phyloP scores from a whole-genome alignment of 2,797 vertebrate species.

The Graptemys geographica region DNA sequence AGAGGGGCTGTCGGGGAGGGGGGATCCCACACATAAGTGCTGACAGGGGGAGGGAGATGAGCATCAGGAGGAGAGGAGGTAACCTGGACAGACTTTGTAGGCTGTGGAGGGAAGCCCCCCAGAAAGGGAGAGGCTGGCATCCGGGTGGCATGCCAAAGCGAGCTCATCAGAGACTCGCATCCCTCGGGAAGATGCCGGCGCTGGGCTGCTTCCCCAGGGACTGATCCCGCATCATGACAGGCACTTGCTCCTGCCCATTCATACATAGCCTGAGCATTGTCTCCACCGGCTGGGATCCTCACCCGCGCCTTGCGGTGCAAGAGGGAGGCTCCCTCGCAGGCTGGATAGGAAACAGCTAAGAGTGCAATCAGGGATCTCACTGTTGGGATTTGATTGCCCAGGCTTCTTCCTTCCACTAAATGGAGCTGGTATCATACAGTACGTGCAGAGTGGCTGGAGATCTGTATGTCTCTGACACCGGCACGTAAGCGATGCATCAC shows the following conservation, averaged over 20 bases:
- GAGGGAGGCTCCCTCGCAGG: too few species aligned
- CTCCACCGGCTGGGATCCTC: not conserved
- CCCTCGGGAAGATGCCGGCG: not conserved
- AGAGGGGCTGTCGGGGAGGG: not conserved
- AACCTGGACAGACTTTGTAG: not conserved
- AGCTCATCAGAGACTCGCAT: not conserved
- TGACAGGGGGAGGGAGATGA: not conserved
- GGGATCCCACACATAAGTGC: not conserved
- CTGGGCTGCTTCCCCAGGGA: not conserved
- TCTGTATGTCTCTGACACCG: not conserved
- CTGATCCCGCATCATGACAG: not conserved
- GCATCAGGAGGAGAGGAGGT: not conserved
- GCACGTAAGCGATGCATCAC: not conserved
- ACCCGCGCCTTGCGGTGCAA: not conserved
- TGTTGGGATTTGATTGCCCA: not conserved
- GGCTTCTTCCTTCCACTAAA: not conserved
- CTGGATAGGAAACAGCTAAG: not conserved
- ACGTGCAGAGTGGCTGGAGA: not conserved
- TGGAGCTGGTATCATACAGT: too few species aligned
- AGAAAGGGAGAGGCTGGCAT: too few species aligned
- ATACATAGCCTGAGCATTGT: not conserved
- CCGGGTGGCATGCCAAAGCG: not conserved
- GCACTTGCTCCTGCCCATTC: not conserved
- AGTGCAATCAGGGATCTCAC: not conserved
- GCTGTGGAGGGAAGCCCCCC: not conserved